Evolutionary conservation across 2,888 invertebrate species (phyloP), one percentile per base, ranked within the genome.

Genomic region (Adelognathus sp.): DNA sequence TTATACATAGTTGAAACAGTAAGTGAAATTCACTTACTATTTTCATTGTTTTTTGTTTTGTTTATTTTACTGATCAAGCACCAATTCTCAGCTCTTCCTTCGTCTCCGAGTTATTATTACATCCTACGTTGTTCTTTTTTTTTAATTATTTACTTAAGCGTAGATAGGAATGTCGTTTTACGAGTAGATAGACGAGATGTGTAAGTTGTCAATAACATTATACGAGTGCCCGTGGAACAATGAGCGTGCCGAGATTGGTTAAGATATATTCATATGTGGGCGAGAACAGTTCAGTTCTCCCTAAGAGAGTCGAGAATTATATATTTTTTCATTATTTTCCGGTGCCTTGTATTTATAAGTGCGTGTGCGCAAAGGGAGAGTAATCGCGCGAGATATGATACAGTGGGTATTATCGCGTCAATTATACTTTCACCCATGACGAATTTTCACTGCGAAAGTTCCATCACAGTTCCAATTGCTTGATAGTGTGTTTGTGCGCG

Each of bases 21-120:
- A 33, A 76, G 50, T 60, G 27, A 66, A 33, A 39, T 60, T 60
- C 67, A 61, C 61, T 27, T 60, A 2, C n/a, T 33, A 66, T 66
- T 71, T 60, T n/a, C n/a, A n/a, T n/a, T 41, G 6, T 31, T 61
- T 75, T 24, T 58, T 60, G 50, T 54, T 64, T 64, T n/a, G n/a
- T 50, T 50, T 21, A 50, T 70, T 52, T n/a, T n/a, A n/a, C 50
- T 58, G 64, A 66, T 61, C 60, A 75, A 79, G 74, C 79, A 79
- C 79, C 79, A 79, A 61, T 71, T 71, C 54, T 79, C 79, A 79
- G 79, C 75, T 75, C 66, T 76, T 74, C 70, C 24, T 71, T 75
- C 50, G 36, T 54, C 60, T 39, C 54, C 61, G 67, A 46, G 29
- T 70, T 70, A 74, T 58, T 60, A 11, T 52, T 27, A 14, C 9